A percentile compares a stretch with the other conserved stretches of the same genome.
Conservation (phyloP, 2,797 vertebrate species). For the Sebastolobus alascanus region DNA sequence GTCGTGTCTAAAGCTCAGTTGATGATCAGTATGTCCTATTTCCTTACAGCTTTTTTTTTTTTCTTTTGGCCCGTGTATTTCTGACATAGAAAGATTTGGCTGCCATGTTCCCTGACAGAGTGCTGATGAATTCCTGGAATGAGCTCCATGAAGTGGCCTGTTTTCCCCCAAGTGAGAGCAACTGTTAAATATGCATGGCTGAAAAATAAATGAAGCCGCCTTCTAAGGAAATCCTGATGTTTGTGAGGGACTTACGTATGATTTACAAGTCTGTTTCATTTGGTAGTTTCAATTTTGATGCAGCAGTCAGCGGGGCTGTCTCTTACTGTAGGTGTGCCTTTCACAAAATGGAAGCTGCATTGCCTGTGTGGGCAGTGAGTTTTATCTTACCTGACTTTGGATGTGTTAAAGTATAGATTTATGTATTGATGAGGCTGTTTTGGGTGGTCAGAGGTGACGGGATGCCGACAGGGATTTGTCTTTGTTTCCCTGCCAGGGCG, state of each 20-base stretch:
- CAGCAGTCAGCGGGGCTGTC: conserved; percentile 39
- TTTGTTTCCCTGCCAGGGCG: conserved; percentile 36
- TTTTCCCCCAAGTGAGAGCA: conserved; percentile 72
- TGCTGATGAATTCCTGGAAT: conserved; percentile 80
- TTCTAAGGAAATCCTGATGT: conserved; percentile 78
- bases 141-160: conserved; percentile 73
- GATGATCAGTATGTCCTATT: conserved; percentile 64
- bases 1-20: conserved; percentile 24
- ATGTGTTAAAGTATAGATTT: conserved; percentile 44
- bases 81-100: conserved; percentile 77
- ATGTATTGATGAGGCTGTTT: conserved; percentile 38
- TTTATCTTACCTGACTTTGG: conserved; percentile 28
- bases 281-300: conserved; percentile 57
- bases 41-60: conserved; percentile 37
- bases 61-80: conserved; percentile 39
- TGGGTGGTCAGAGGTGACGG: conserved; percentile 35
- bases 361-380: conserved; percentile 7
- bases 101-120: conserved; percentile 71
- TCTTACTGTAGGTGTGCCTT: conserved; percentile 24
- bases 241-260: conserved; percentile 60
- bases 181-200: conserved; percentile 80
- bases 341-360: conserved; percentile 48
- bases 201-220: conserved; percentile 77
- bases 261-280: conserved; percentile 77
- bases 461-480: conserved; percentile 29